Evolutionary conservation across 2,888 invertebrate genomes (phyloP).

Genomic region (Salticus scenicus): DNA sequence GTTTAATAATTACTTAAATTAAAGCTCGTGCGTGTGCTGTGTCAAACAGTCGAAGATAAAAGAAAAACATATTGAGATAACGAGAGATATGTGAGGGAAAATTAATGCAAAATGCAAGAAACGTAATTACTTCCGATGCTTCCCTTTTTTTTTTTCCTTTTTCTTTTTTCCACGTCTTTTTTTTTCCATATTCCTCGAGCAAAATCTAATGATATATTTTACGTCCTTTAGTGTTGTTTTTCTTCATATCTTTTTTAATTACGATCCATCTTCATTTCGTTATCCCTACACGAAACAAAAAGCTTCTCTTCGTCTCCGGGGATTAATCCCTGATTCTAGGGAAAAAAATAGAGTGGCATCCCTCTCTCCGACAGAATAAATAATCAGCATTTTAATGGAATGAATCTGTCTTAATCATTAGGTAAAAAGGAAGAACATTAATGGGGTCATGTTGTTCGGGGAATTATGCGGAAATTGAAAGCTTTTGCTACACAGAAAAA

Average conservation of each 20-base stretch:
- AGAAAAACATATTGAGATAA: too few species aligned
- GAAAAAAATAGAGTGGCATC: constrained; percentile 2
- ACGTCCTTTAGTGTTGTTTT: not conserved
- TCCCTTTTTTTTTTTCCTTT: too few species aligned
- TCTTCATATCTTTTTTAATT: not conserved
- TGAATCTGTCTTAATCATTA: constrained; percentile 63
- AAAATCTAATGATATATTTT: not conserved
- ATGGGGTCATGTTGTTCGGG: not conserved
- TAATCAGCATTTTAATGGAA: constrained; percentile 67
- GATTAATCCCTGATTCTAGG: not conserved
- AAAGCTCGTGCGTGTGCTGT: too few species aligned
- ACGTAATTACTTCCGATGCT: too few species aligned
- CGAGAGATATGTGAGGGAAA: too few species aligned
- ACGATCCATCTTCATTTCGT: not conserved
- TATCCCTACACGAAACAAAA: not conserved
- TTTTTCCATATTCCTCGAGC: not conserved
- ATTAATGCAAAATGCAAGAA: too few species aligned
- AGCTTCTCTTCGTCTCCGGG: not conserved
- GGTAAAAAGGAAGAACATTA: constrained; percentile 26
- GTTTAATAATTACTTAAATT: too few species aligned
- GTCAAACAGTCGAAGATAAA: too few species aligned
- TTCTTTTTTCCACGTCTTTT: not conserved
- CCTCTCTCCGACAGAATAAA: constrained; percentile 46
- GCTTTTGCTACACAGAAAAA: too few species aligned
- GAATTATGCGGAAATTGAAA: too few species aligned